A percentile compares a stretch with the other conserved stretches of the same genome.
Conservation (phyloP, 2,888 invertebrate species). For the Folsomia manolachei region DNA sequence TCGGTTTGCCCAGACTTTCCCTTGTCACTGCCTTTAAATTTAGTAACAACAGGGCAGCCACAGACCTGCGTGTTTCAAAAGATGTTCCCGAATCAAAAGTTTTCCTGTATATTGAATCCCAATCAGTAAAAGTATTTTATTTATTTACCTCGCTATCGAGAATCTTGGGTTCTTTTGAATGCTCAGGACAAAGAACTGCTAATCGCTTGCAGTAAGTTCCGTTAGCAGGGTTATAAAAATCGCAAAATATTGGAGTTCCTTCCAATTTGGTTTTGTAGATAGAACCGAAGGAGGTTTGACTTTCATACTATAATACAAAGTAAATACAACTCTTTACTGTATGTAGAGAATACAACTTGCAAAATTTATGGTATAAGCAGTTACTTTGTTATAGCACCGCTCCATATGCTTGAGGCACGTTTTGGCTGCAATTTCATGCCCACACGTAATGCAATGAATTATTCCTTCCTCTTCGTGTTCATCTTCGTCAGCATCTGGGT, state of each 20-base stretch:
- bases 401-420: slow-evolving; percentile 96
- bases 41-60: slow-evolving; percentile 81
- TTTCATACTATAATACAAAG: slow-evolving; percentile 68
- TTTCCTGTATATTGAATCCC: too few relatives aligned
- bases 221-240: slow-evolving; percentile 83
- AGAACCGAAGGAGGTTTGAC: slow-evolving; percentile 94
- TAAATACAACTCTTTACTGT: slow-evolving; percentile 5
- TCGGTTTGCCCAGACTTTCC: slow-evolving; percentile 63
- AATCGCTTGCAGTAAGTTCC: slow-evolving; percentile 93
- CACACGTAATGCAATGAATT: slow-evolving; percentile 95
- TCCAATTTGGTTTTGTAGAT: slow-evolving; percentile 91
- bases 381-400: slow-evolving; percentile 88
- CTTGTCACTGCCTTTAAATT: too few relatives aligned
- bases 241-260: slow-evolving; percentile 96
- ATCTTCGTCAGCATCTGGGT: slow-evolving; percentile 60
- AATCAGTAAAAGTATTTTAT: too few relatives aligned
- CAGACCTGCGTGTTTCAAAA: too few relatives aligned
- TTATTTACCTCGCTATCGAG: slow-evolving; percentile 64
- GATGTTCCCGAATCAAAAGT: too few relatives aligned
- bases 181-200: slow-evolving; percentile 94
- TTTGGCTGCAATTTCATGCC: slow-evolving; percentile 87
- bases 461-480: slow-evolving; percentile 68
- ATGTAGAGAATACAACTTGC: not conserved
- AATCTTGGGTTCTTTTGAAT: slow-evolving; percentile 91
- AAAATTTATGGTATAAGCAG: too few relatives aligned